Evolutionary conservation across 2,113 vertebrate genomes (phyloP).

Genomic region (Etia nguti): DNA sequence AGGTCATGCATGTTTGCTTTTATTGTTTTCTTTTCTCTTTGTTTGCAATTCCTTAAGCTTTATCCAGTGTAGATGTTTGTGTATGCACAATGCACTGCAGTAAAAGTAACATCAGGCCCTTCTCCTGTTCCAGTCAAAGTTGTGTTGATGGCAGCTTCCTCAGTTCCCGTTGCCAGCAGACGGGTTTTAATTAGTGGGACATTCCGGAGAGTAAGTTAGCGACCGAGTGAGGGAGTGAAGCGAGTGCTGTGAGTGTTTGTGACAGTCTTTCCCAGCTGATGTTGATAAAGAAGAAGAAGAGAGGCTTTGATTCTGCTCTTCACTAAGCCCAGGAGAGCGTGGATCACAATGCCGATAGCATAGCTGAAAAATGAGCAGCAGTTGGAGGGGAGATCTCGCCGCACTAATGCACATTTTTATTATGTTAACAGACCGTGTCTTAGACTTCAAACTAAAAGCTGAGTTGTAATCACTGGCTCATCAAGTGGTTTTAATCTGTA

Average conservation of each 20-base stretch:
- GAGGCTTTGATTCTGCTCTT: conserved; percentile 40
- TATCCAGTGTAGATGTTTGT: neutral
- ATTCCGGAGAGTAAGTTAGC: conserved; percentile 50
- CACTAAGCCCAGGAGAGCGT: conserved; percentile 10
- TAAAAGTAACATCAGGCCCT: neutral
- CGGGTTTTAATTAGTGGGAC: conserved; percentile 55
- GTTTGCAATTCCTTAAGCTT: neutral
- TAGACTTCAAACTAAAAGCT: neutral
- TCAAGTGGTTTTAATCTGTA: neutral
- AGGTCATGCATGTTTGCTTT: neutral
- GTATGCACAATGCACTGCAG: neutral
- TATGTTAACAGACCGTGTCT: neutral
- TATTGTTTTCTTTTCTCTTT: neutral
- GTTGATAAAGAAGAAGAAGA: conserved; percentile 23
- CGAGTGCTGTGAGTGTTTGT: conserved; percentile 24
- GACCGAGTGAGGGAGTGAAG: conserved; percentile 10
- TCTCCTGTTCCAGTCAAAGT: conserved; percentile 4
- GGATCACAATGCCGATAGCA: conserved; percentile 38
- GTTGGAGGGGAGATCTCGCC: conserved; percentile 2
- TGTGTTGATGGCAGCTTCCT: neutral
- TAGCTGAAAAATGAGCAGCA: conserved; percentile 20
- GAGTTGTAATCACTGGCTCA: neutral
- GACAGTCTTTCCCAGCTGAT: conserved; percentile 31
- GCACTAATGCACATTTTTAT: conserved; percentile 24
- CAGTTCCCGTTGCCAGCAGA: conserved; percentile 21